These are phyloP conservation scores for Clarias gariepinus DNA, from an alignment of 2,113 vertebrate species.

Conservation along the genomic window DNA sequence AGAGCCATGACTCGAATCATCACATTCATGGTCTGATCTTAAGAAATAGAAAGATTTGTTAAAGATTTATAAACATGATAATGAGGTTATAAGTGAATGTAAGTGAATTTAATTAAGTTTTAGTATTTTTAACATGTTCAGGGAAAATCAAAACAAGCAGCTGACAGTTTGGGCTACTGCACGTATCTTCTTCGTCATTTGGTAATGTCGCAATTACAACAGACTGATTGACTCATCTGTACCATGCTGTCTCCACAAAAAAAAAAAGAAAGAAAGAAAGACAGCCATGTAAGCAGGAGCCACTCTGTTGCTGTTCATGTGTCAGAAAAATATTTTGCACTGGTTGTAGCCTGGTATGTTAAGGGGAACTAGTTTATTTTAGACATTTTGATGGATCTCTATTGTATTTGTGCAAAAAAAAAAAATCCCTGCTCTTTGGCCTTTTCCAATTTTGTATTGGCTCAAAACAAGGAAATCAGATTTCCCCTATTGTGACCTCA, in stretches of 20 bases:
- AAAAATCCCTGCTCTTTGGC: too few species aligned
- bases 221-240: constrained; percentile 44
- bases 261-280: not conserved
- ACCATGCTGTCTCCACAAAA: constrained; percentile 11
- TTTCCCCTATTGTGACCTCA: too few species aligned
- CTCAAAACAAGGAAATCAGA: too few species aligned
- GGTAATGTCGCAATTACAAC: constrained; percentile 34
- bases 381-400: too few species aligned
- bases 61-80: not conserved
- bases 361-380: not conserved
- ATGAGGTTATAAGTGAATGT: not conserved
- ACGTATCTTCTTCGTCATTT: constrained; percentile 18
- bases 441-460: too few species aligned
- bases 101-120: constrained; percentile 11
- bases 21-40: not conserved
- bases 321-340: not conserved
- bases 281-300: constrained; percentile 16
- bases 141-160: not conserved
- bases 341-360: not conserved
- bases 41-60: constrained; percentile 1
- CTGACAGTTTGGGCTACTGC: constrained; percentile 2
- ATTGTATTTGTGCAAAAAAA: too few species aligned
- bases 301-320: not conserved
- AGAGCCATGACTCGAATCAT: not conserved
- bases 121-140: not conserved